A percentile compares a stretch with the other conserved stretches of the same genome.
Evolutionary conservation across 2,888 invertebrate genomes (phyloP).

Genomic region (Adelphocoris suturalis): DNA sequence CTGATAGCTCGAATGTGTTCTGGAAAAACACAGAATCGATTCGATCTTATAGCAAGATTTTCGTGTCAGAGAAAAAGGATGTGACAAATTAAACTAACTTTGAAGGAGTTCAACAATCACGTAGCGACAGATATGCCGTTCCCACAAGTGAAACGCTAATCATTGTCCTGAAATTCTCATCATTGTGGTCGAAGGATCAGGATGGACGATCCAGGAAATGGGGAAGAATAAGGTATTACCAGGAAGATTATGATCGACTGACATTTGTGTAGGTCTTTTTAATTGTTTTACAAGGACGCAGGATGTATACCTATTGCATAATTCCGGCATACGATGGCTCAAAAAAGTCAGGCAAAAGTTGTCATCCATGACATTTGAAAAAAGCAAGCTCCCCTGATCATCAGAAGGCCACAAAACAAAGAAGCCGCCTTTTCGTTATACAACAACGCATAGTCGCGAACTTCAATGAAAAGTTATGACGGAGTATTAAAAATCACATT

Average conservation of each 20-base stretch:
- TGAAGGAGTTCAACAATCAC: background rate
- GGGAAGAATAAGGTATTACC: background rate
- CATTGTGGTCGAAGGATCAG: background rate
- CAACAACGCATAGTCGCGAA: background rate
- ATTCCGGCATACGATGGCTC: background rate
- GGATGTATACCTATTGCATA: background rate
- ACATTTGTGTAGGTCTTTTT: background rate
- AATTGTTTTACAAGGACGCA: conserved; percentile 2
- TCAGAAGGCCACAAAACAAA: background rate
- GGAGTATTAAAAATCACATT: too few species aligned
- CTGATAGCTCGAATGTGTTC: background rate
- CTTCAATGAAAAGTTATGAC: too few species aligned
- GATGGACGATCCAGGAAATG: background rate
- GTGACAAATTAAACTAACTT: conserved; percentile 52
- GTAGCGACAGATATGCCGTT: conserved; percentile 7
- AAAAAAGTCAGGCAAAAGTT: background rate
- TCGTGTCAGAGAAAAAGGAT: background rate
- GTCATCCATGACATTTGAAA: conserved; percentile 42
- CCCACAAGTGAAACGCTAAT: background rate
- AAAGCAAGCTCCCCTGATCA: background rate
- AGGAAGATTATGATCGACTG: conserved; percentile 28
- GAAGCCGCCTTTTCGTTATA: background rate
- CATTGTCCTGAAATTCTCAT: conserved; percentile 28
- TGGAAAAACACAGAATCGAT: background rate
- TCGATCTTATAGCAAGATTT: background rate